Conservation (phyloP, 2,797 vertebrate species). For the Strix occidentalis region DNA sequence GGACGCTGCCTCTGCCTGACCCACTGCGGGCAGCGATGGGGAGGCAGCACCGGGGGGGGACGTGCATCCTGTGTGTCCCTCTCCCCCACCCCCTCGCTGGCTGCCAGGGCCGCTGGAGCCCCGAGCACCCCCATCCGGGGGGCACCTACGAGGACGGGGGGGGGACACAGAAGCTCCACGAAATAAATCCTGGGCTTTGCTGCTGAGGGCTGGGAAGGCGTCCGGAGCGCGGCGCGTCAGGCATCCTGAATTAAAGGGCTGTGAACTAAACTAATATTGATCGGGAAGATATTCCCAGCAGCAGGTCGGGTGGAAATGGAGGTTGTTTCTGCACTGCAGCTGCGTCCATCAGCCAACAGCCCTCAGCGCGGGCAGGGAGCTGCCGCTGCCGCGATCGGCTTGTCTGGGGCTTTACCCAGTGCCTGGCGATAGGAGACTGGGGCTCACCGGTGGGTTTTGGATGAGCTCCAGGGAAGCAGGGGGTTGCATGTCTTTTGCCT, state of each 20-base stretch:
- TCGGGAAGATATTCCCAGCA: neutral
- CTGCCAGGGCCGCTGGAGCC: neutral
- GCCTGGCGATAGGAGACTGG: neutral
- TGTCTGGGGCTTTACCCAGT: neutral
- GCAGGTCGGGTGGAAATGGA: neutral
- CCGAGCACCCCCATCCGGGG: rapidly evolving
- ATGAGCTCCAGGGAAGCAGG: neutral
- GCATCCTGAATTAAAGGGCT: neutral
- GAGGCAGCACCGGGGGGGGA: neutral
- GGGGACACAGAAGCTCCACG: no score
- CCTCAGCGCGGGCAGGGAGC: neutral
- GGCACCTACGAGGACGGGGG: neutral
- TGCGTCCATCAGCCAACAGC: neutral
- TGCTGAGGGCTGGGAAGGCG: neutral
- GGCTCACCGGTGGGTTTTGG: neutral
- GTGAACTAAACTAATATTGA: neutral
- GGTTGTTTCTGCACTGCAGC: neutral
- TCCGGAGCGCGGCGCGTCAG: neutral
- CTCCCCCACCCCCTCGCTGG: neutral
- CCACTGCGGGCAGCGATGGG: neutral
- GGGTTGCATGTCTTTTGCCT: neutral
- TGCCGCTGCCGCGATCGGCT: neutral
- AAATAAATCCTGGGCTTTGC: neutral
- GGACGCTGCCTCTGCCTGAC: no score
- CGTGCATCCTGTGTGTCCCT: no score